Evolutionary conservation across 2,797 vertebrate genomes (phyloP).

Genomic region (Avahi laniger): DNA sequence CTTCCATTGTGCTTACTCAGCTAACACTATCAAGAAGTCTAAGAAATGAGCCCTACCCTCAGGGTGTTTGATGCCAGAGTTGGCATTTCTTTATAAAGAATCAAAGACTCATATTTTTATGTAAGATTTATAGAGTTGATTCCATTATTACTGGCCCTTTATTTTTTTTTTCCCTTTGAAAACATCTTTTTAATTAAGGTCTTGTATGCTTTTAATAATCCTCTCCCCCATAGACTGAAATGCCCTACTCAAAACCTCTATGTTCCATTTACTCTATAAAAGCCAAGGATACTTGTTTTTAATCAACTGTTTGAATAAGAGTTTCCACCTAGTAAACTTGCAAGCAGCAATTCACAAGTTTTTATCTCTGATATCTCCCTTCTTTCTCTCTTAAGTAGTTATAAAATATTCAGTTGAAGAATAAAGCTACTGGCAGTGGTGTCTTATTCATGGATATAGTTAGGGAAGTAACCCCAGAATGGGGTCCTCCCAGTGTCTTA

Average conservation of each 20-base stretch:
- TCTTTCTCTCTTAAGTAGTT: not conserved
- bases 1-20: not conserved
- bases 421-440: not conserved
- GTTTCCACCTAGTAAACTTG: not conserved
- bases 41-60: not conserved
- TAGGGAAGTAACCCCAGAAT: not conserved
- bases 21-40: not conserved
- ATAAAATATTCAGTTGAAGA: not conserved
- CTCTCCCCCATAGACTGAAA: not conserved
- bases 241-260: not conserved
- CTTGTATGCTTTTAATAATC: slow-evolving; percentile 1
- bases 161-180: not conserved
- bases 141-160: not conserved
- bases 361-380: not conserved
- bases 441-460: not conserved
- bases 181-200: slow-evolving; percentile 21
- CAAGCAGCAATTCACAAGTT: not conserved
- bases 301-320: not conserved
- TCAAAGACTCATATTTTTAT: slow-evolving; percentile 37
- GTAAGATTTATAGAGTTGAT: not conserved
- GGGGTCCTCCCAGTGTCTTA: not conserved
- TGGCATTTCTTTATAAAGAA: not conserved
- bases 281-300: slow-evolving; percentile 40
- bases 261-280: slow-evolving; percentile 14
- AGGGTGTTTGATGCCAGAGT: not conserved